Evolutionary conservation across 1,140 invertebrate species (phyloP).

Genomic region (Panonychus citri): DNA sequence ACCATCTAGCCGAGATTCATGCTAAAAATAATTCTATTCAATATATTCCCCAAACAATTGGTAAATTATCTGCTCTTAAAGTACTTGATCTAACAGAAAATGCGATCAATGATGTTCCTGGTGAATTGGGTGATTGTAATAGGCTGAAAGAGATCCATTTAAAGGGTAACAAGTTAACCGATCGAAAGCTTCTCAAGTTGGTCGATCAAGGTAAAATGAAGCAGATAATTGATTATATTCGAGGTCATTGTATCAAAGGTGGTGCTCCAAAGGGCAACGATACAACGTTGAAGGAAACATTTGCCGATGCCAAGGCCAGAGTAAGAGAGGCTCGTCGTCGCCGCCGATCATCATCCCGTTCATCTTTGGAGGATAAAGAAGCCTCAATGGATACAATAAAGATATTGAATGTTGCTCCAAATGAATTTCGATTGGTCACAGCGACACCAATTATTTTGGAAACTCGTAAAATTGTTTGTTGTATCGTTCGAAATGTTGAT

Average conservation of each 20-base stretch:
- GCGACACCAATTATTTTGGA: conserved; percentile 3
- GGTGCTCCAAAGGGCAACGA: background rate
- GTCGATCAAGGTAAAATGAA: conserved; percentile 36
- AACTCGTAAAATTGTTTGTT: conserved; percentile 35
- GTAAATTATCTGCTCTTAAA: conserved; percentile 34
- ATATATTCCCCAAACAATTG: conserved; percentile 33
- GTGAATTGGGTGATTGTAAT: conserved; percentile 34
- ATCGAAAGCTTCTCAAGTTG: conserved; percentile 43
- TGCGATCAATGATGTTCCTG: conserved; percentile 33
- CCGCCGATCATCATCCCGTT: background rate
- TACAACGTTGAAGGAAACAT: background rate
- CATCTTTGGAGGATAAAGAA: background rate
- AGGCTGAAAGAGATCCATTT: conserved; percentile 40
- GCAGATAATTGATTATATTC: conserved; percentile 41
- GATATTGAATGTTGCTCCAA: background rate
- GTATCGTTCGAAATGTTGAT: conserved; percentile 37
- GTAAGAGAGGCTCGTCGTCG: background rate
- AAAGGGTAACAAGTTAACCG: conserved; percentile 43
- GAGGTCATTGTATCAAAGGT: conserved; percentile 28
- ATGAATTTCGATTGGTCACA: conserved; percentile 1
- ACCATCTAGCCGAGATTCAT: conserved; percentile 39
- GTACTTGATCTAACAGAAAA: conserved; percentile 43
- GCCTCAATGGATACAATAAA: background rate
- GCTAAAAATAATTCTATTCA: conserved; percentile 40
- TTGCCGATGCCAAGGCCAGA: background rate